These are phyloP conservation scores for Ariolimax columbianus DNA, from an alignment of 2,888 invertebrate genomes.

Conservation along the genomic window DNA sequence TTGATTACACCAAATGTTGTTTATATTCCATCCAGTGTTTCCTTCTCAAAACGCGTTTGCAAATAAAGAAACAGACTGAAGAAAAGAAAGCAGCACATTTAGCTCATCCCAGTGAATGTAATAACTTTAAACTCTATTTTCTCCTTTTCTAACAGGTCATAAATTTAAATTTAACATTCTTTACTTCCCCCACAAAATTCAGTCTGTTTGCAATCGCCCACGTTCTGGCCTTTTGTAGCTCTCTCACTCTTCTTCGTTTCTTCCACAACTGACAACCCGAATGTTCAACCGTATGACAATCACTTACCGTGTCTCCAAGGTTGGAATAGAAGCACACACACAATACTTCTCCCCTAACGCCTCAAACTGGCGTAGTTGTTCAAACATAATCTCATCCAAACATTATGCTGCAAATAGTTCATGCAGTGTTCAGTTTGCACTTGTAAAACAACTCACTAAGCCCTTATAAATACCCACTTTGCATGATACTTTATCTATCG, in stretches of 20 bases:
- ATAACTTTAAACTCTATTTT: conserved; percentile 7
- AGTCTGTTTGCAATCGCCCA: neutral
- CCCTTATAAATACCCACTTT: too few species aligned
- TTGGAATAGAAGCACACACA: too few species aligned
- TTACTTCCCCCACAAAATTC: neutral
- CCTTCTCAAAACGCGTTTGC: neutral
- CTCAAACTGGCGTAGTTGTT: too few species aligned
- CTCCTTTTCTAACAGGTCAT: neutral
- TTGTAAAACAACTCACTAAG: too few species aligned
- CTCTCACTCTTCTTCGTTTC: neutral
- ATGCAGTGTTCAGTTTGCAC: too few species aligned
- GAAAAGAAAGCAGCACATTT: conserved; percentile 23
- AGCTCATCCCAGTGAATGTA: conserved; percentile 10
- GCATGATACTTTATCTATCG: too few species aligned
- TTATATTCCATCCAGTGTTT: conserved; percentile 39
- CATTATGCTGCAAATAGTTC: too few species aligned
- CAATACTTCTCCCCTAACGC: too few species aligned
- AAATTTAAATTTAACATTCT: conserved; percentile 13
- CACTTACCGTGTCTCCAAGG: too few species aligned
- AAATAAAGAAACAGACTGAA: neutral
- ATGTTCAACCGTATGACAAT: too few species aligned
- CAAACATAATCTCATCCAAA: too few species aligned
- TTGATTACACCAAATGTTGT: conserved; percentile 50
- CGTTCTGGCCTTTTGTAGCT: neutral
- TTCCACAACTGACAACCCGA: neutral